These are phyloP conservation scores for Calliphora vomitoria DNA, from an alignment of 2,888 invertebrate genomes.

Conservation along the genomic window DNA sequence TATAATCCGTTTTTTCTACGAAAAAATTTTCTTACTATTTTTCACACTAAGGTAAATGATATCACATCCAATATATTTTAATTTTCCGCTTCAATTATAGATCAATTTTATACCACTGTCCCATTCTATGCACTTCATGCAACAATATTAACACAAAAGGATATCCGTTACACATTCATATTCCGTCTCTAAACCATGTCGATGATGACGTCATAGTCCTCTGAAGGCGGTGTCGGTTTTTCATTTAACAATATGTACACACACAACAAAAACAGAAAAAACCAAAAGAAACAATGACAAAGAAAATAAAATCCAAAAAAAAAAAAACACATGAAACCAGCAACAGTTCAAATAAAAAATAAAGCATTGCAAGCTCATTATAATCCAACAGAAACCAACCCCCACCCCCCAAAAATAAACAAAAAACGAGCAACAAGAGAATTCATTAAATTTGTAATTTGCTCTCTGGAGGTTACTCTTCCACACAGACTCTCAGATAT, in stretches of 20 bases:
- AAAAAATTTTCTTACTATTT: too few relatives aligned
- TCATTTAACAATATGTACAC: slow-evolving; percentile 12
- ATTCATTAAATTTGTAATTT: slow-evolving; percentile 66
- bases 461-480: slow-evolving; percentile 75
- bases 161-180: slow-evolving; percentile 60
- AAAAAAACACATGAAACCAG: slow-evolving; percentile 31
- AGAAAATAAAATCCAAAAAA: background rate
- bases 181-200: slow-evolving; percentile 73
- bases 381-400: slow-evolving; percentile 5
- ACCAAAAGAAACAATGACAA: slow-evolving; percentile 5
- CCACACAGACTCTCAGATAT: slow-evolving; percentile 41
- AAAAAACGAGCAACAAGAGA: slow-evolving; percentile 53
- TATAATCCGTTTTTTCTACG: too few relatives aligned
- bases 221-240: slow-evolving; percentile 74
- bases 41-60: too few relatives aligned
- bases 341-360: slow-evolving; percentile 58
- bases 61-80: too few relatives aligned
- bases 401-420: background rate
- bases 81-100: too few relatives aligned
- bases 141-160: slow-evolving; percentile 1
- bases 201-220: slow-evolving; percentile 79
- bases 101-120: slow-evolving; percentile 34
- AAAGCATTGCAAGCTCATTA: slow-evolving; percentile 9
- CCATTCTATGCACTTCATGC: background rate
- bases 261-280: background rate